A percentile compares a stretch with the other conserved stretches of the same genome.
Conservation (phyloP, 92 coral and sea anemone genomes). For the Epizoanthus illoricatus region DNA sequence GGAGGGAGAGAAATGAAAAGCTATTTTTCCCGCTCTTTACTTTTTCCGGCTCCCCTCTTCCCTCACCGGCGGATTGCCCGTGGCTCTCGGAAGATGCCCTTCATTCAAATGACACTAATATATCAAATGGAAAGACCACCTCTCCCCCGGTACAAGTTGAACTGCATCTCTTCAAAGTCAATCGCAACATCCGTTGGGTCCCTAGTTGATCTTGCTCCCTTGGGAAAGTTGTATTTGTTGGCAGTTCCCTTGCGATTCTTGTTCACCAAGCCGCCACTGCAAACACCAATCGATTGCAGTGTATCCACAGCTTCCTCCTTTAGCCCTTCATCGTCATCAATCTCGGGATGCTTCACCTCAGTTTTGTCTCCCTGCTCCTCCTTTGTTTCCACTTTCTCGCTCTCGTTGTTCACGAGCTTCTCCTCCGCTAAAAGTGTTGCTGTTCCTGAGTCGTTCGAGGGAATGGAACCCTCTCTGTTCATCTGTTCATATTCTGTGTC, state of each 20-base stretch:
- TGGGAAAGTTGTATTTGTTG: conserved; percentile 30
- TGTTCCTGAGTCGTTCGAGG: conserved; percentile 9
- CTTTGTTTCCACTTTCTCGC: background rate
- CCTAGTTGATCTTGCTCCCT: background rate
- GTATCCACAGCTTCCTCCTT: background rate
- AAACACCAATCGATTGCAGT: background rate
- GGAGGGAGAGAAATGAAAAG: no score
- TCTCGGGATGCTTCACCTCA: conserved; percentile 8
- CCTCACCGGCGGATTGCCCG: no score
- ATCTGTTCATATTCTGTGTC: conserved; percentile 11
- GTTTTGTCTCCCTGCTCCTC: background rate
- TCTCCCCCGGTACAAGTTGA: conserved; percentile 17
- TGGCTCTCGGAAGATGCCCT: no score
- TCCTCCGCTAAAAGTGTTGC: background rate
- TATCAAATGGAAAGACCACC: background rate
- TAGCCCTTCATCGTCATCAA: background rate
- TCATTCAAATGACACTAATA: background rate
- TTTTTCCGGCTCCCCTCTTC: no score
- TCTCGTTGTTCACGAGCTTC: background rate
- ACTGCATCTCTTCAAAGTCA: conserved; percentile 32
- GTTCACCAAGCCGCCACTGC: background rate
- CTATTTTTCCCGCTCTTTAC: no score
- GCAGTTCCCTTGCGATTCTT: background rate
- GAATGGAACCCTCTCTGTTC: background rate
- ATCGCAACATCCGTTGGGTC: conserved; percentile 24